Base-by-base conservation (phyloP, 2,113 vertebrate species). In the Poecilia latipinna region DNA sequence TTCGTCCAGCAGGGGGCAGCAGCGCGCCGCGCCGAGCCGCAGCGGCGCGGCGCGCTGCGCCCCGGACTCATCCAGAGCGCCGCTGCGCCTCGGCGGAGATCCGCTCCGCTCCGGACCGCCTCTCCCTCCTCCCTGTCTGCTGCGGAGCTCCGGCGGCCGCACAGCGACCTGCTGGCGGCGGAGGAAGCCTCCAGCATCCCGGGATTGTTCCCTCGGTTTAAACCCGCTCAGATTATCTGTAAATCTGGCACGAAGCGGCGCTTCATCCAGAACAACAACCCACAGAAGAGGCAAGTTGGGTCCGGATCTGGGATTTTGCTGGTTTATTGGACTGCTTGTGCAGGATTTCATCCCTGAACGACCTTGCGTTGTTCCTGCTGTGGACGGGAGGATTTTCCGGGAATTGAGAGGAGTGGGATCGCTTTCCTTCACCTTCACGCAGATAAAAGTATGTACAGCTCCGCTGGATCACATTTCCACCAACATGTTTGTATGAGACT, bases 361-460 rank as follows among this genome's bases (percentile, higher is more conserved):
- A 92, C 79, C 83, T 88, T 89, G 89, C 74, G 0, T 74, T 74
- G 26, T 82, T 76, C 57, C 39, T 28, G 22, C 32, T 71, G 31
- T 51, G 44, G 24, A 35, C 19, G 72, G 39, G 74, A 72, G 75
- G 33, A 39, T 33, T 39, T 42, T n/a, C 33, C 44, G 62, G 42
- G 62, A 42, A 78, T 84, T 89, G 75, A 76, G 37, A 60, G 4
- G 51, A 76, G 4, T 19, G 13, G 35, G 70, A 74, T 22, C 57
- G 13, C 1, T 28, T 11, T 61, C 15, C 44, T 60, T 11, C 64
- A 63, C 15, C 44, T 60, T 11, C 64, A 63, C 39, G 57, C 80
- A 35, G 35, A 68, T 72, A 37, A 78, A 88, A 88, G 88, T 90
- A 90, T 26, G 89, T 88, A 54, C 22, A 61, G 10, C 74, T 72